Percentiles rank a stretch among this genome's conserved stretches.
These are phyloP conservation scores for Aradophagus sp. DNA, from an alignment of 1,140 invertebrate genomes.

Conservation along the genomic window DNA sequence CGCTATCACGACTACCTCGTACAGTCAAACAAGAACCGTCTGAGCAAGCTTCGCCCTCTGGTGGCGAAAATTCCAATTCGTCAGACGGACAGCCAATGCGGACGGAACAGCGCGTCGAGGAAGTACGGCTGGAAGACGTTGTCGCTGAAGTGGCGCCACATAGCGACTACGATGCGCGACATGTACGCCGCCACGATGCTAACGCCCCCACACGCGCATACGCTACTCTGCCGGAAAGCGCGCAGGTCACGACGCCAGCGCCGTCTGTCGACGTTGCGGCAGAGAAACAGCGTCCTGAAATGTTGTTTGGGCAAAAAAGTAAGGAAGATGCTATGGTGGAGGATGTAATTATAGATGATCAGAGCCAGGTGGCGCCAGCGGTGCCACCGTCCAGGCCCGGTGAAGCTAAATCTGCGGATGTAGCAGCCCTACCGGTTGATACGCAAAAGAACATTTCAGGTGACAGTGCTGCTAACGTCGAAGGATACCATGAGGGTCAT, in stretches of 20 bases:
- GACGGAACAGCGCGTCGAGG: slow-evolving; percentile 70
- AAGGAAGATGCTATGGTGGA: slow-evolving; percentile 4
- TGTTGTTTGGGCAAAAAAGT: neutral
- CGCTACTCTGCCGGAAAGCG: neutral
- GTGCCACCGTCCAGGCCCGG: neutral
- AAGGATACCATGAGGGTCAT: slow-evolving; percentile 43
- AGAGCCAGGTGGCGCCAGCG: slow-evolving; percentile 36
- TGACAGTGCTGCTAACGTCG: too few relatives aligned
- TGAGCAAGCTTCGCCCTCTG: slow-evolving; percentile 63
- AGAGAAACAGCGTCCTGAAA: slow-evolving; percentile 40
- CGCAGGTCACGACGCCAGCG: neutral
- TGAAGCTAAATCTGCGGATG: neutral
- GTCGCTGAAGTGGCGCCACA: slow-evolving; percentile 68
- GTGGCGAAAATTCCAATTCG: slow-evolving; percentile 71
- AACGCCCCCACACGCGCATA: slow-evolving; percentile 27
- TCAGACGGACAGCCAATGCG: slow-evolving; percentile 70
- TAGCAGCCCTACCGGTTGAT: neutral
- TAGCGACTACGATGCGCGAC: slow-evolving; percentile 63
- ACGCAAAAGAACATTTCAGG: slow-evolving; percentile 44
- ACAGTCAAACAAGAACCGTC: slow-evolving; percentile 65
- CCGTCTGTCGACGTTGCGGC: neutral
- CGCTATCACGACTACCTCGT: slow-evolving; percentile 66
- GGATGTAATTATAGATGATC: slow-evolving; percentile 28
- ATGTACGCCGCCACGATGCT: slow-evolving; percentile 61
- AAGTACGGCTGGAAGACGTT: slow-evolving; percentile 70